Conservation (phyloP, 2,888 invertebrate species). For the Saturnia japonica region DNA sequence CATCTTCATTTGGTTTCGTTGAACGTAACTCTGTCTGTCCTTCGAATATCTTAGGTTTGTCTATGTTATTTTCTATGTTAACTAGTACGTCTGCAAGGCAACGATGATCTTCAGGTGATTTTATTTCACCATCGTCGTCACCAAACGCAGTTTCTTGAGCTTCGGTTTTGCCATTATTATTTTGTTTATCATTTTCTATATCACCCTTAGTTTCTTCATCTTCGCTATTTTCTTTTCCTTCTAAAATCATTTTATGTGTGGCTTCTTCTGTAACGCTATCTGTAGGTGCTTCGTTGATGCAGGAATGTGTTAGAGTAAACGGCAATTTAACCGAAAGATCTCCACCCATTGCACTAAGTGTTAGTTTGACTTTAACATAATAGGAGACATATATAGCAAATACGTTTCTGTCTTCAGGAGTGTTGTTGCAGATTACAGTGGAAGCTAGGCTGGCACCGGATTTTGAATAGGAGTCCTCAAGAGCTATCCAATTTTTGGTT, state of each 20-base stretch:
- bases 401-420: constrained; percentile 90
- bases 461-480: constrained; percentile 92
- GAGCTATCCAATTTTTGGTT: constrained; percentile 94
- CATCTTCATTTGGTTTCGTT: constrained; percentile 67
- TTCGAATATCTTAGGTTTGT: constrained; percentile 68
- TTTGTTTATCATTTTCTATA: constrained; percentile 63
- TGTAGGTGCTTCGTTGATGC: constrained; percentile 83
- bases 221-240: constrained; percentile 73
- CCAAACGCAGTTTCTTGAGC: constrained; percentile 48
- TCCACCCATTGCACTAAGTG: constrained; percentile 91
- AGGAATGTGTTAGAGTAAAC: constrained; percentile 89
- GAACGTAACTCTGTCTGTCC: constrained; percentile 61
- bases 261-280: constrained; percentile 79
- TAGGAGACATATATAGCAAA: constrained; percentile 96
- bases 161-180: constrained; percentile 57
- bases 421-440: constrained; percentile 79
- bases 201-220: constrained; percentile 68
- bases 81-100: constrained; percentile 73
- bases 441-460: constrained; percentile 84
- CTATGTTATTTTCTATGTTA: constrained; percentile 73
- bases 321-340: constrained; percentile 90
- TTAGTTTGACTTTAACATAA: constrained; percentile 93
- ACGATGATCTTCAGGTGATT: constrained; percentile 61
- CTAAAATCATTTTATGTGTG: constrained; percentile 72
- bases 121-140: constrained; percentile 56